A percentile compares a stretch with the other conserved stretches of the same genome.
These are phyloP conservation scores for Rhagoletis pomonella DNA, from an alignment of 1,140 invertebrate genomes.

Conservation along the genomic window DNA sequence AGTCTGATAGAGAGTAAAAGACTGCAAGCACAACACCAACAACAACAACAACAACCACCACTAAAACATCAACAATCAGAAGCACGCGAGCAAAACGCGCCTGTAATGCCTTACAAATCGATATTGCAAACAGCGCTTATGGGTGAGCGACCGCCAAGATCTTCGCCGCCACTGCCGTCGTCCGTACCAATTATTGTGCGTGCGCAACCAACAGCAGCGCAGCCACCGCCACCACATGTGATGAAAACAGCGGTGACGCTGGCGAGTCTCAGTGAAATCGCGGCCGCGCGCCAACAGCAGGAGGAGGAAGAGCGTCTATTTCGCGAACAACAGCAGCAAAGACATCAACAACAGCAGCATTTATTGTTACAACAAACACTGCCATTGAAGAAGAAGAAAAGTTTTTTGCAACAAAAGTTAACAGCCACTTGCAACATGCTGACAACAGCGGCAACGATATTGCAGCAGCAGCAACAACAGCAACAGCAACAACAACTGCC, in stretches of 20 bases:
- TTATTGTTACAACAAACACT: slow-evolving; percentile 51
- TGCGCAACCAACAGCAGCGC: not conserved
- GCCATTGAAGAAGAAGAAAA: slow-evolving; percentile 51
- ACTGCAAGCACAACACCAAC: slow-evolving; percentile 33
- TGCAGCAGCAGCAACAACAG: slow-evolving; percentile 54
- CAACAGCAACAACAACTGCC: slow-evolving; percentile 61
- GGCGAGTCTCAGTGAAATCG: slow-evolving; percentile 69
- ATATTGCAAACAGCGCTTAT: slow-evolving; percentile 72
- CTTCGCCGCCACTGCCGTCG: slow-evolving; percentile 56
- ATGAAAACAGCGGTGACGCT: slow-evolving; percentile 71
- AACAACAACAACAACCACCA: slow-evolving; percentile 51
- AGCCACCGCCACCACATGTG: slow-evolving; percentile 67
- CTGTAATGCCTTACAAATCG: slow-evolving; percentile 65
- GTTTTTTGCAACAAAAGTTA: slow-evolving; percentile 55
- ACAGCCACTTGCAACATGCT: slow-evolving; percentile 60
- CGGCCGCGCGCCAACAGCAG: slow-evolving; percentile 64
- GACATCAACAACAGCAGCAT: slow-evolving; percentile 25
- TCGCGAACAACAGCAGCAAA: slow-evolving; percentile 59
- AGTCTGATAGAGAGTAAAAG: slow-evolving; percentile 50
- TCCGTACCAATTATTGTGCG: slow-evolving; percentile 39
- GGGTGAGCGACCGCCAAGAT: slow-evolving; percentile 62
- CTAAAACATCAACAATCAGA: slow-evolving; percentile 55
- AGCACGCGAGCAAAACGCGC: slow-evolving; percentile 56
- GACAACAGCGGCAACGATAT: slow-evolving; percentile 59
- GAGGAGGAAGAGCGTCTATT: slow-evolving; percentile 61